A percentile compares a stretch with the other conserved stretches of the same genome.
These are phyloP conservation scores for Micromys minutus DNA, from an alignment of 2,113 vertebrate genomes.

Conservation along the genomic window DNA sequence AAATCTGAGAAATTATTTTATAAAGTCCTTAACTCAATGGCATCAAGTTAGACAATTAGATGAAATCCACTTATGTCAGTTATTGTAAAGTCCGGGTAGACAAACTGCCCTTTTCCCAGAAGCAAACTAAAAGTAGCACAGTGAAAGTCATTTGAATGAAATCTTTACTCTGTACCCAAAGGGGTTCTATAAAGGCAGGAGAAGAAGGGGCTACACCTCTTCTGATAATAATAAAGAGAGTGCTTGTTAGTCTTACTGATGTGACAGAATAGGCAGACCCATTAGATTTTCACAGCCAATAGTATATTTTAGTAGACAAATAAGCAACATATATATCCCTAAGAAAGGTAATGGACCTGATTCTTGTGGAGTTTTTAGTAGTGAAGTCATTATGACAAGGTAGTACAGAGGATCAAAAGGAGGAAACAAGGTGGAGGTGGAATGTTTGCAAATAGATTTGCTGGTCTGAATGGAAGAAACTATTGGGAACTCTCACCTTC, in stretches of 20 bases:
- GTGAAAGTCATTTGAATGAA: not conserved
- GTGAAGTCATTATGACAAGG: not conserved
- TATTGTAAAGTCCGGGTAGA: not conserved
- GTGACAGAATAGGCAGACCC: not conserved
- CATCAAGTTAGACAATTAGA: not conserved
- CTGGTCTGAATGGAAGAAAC: not conserved
- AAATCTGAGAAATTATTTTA: not conserved
- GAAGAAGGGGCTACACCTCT: not conserved
- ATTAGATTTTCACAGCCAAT: not conserved
- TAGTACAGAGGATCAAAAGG: not conserved
- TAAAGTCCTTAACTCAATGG: not conserved
- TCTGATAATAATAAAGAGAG: not conserved
- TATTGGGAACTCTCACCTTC: not conserved
- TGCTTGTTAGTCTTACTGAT: not conserved
- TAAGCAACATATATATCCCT: not conserved
- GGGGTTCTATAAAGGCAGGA: not conserved
- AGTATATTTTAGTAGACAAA: not conserved
- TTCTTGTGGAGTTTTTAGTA: not conserved
- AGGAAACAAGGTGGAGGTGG: not conserved
- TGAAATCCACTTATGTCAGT: too few species aligned
- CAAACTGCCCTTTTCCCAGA: not conserved
- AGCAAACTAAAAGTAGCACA: not conserved
- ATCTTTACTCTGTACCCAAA: not conserved
- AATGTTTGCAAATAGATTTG: not conserved
- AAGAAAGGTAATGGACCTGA: not conserved